phyloP scores from a whole-genome alignment of 2,113 vertebrate species.

The Miniopterus natalensis region DNA sequence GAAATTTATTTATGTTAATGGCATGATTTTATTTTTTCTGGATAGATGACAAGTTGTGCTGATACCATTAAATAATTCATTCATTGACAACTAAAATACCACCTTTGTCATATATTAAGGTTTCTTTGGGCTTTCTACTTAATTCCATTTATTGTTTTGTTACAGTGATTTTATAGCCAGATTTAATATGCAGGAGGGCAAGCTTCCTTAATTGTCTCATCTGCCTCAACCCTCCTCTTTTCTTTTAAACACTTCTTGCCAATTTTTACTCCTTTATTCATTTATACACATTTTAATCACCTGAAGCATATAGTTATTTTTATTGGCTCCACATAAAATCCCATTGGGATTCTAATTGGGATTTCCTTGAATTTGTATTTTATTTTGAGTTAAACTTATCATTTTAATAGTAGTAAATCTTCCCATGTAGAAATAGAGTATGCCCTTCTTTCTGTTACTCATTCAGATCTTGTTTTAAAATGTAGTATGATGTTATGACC shows the following conservation, averaged over 20 bases:
- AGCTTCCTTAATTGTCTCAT: background rate
- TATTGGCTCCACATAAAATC: background rate
- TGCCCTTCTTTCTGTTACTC: background rate
- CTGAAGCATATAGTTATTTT: background rate
- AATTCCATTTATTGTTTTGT: background rate
- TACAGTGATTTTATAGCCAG: background rate
- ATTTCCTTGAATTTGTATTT: constrained; percentile 22
- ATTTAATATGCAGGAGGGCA: background rate
- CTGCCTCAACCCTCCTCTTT: background rate
- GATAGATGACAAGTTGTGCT: background rate
- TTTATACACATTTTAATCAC: background rate
- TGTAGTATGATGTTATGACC: background rate
- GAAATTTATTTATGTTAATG: background rate
- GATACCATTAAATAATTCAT: background rate
- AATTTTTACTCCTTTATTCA: background rate
- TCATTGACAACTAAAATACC: background rate
- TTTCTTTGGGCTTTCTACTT: background rate
- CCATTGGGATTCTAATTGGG: background rate
- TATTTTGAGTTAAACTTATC: background rate
- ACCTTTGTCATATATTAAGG: background rate
- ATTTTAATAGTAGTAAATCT: background rate
- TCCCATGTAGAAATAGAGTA: background rate
- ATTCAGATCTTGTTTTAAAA: constrained; percentile 28
- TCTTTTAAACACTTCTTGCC: background rate
- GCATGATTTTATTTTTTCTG: background rate